Conservation (phyloP, 2,888 invertebrate species). For the Allygus modestus region DNA sequence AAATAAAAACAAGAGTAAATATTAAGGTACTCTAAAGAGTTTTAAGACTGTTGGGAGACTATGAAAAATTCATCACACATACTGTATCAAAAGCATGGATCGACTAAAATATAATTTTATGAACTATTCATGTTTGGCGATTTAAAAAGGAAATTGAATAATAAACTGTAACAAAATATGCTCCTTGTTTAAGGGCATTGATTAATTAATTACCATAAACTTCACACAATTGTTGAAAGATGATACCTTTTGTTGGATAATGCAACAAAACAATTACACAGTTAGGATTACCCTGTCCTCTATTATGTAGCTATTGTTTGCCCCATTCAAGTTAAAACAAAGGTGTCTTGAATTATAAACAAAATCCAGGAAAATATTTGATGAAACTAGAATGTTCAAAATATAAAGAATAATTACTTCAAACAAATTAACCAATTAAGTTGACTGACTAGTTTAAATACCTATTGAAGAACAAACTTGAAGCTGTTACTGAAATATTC, state of each 20-base stretch:
- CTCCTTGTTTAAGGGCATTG: background rate
- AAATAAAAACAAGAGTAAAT: no score
- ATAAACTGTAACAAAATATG: slow-evolving; percentile 15
- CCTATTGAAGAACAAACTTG: no score
- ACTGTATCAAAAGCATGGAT: no score
- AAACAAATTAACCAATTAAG: no score
- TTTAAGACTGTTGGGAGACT: no score
- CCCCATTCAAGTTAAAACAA: background rate
- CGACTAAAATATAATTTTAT: background rate
- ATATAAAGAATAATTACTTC: no score
- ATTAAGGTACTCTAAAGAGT: no score
- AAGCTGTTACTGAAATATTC: no score
- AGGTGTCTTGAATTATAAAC: background rate
- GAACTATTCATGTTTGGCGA: no score
- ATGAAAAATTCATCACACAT: no score
- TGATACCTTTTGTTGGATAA: slow-evolving; percentile 23
- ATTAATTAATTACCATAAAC: slow-evolving; percentile 15
- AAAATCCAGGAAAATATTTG: background rate
- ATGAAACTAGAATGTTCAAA: no score
- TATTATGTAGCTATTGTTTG: background rate
- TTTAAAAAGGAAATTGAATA: background rate
- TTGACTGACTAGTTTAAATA: no score
- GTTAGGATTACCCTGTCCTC: background rate
- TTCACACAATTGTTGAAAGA: slow-evolving; percentile 3
- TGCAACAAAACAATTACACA: slow-evolving; percentile 2